Evolutionary conservation across 2,113 vertebrate genomes (phyloP), one percentile per base, ranked within the genome.

Genomic region (Trachemys scripta): DNA sequence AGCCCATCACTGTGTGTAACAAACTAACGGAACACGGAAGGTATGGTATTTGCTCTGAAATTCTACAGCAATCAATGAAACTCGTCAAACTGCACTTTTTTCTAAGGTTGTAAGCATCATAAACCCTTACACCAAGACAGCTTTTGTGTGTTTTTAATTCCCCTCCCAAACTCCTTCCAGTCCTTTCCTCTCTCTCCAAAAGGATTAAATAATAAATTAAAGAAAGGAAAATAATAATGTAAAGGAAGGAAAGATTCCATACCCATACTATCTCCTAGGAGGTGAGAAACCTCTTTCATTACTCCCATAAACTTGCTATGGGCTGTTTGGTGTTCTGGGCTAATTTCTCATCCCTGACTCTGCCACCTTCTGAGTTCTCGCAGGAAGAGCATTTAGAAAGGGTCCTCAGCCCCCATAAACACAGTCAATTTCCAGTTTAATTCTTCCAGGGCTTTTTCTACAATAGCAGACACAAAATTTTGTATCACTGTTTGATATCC

Each of bases 301-400:
- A 53, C 25, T 42, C 24, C 76, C 56, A 0, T 4, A 86, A 59
- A 8, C 14, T 42, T 65, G 14, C 13, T n/a, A n/a, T 38, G 80
- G n/a, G 51, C 80, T 53, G 10, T n/a, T 53, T 38, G 50, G 31
- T 54, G 35, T 65, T 88, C 54, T 24, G 57, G 88, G 88, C 75
- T 84, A 84, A 69, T 53, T 93, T 49, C 84, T 78, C 92, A 86
- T 88, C 83, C 83, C 47, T 95, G 84, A 65, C 84, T 50, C 17
- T 0, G 0, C 8, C 1, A 1, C 14, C 31, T 14, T 29, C 38
- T 47, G n/a, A 1, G 1, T 10, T 69, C 35, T 80, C n/a, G 17
- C 92, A 91, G 42, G 14, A 45, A 35, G 82, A 51, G 53, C 85
- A 54, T 9, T 89, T 82, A 69, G 10, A 75, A 42, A 75, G 9